Evolutionary conservation across 2,888 invertebrate genomes (phyloP).

Genomic region (Philereme vetulata): DNA sequence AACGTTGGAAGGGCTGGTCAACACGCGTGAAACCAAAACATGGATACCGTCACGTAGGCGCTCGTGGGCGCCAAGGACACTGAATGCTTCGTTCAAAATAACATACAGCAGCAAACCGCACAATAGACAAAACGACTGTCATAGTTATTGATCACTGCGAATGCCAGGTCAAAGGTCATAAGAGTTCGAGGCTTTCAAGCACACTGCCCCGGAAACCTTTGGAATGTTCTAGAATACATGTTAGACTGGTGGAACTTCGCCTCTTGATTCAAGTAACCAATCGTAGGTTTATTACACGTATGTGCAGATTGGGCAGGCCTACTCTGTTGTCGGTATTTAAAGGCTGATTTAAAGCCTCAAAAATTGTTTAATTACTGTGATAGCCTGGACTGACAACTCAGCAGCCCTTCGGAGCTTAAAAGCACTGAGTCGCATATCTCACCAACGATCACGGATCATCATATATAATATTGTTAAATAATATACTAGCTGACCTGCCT

Average conservation of each 20-base stretch:
- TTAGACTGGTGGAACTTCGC: not conserved
- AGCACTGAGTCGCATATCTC: no score
- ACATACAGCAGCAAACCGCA: constrained; percentile 12
- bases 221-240: constrained; percentile 14
- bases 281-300: no score
- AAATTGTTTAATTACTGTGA: no score
- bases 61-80: constrained; percentile 18
- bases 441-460: no score
- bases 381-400: no score
- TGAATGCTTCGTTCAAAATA: constrained; percentile 19
- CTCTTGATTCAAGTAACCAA: no score
- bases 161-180: constrained; percentile 44
- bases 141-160: constrained; percentile 43
- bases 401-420: no score
- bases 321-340: no score
- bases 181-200: constrained; percentile 29
- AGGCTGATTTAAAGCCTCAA: no score
- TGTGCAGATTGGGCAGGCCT: no score
- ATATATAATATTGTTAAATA: no score
- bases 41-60: constrained; percentile 34
- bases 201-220: constrained; percentile 20
- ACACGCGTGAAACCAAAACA: constrained; percentile 19
- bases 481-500: no score
- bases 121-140: constrained; percentile 25
- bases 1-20: constrained; percentile 16